Evolutionary conservation across 2,797 vertebrate species (phyloP), one percentile per base, ranked within the genome.

Genomic region (Malacoraja senta): DNA sequence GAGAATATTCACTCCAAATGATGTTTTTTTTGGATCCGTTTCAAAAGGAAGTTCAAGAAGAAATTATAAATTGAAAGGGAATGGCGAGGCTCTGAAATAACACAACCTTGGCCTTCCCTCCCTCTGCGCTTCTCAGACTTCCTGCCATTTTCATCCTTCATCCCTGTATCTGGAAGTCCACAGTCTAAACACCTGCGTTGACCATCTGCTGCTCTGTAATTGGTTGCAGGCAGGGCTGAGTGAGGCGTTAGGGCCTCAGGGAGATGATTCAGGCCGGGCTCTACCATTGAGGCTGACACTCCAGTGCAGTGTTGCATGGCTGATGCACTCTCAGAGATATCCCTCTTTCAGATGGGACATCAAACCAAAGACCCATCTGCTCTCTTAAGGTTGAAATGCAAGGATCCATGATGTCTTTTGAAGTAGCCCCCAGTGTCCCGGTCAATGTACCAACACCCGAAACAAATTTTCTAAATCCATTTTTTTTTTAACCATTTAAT

Each of bases 1-100:
- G 68, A 53, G 35, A 74, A 91, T 91, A 74, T 91, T 74, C n/a
- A 91, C 12, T 91, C 68, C 21, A 74, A 74, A 53, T 44, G 72
- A 74, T 38, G 6, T 53, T 74, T 32, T 53, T 88, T 74, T 91
- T 91, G 90, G 90, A 74, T 72, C 90, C 7, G 53, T 44, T 74
- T 74, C 90, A 72, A 71, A 53, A 44, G 72, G 90, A 91, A 74
- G 24, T 38, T 44, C 65, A 29, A 91, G 74, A 32, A 65, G 35
- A 88, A 32, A 65, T 4, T n/a, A 8, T 29, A 88, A 65, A 65
- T 32, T 65, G 32, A 65, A 88, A 79, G 26, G 78, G 58, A 68
- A 24, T 8, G 15, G 77, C 35, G 2, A 15, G 68, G 3, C 17
- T 79, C 58, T 32, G 35, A 93, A 78, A 35, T 19, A 17, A 35